Percentiles rank a stretch among this genome's conserved stretches.
These are phyloP conservation scores for Cephalopterus ornatus DNA, from an alignment of 2,113 vertebrate genomes.

Conservation along the genomic window DNA sequence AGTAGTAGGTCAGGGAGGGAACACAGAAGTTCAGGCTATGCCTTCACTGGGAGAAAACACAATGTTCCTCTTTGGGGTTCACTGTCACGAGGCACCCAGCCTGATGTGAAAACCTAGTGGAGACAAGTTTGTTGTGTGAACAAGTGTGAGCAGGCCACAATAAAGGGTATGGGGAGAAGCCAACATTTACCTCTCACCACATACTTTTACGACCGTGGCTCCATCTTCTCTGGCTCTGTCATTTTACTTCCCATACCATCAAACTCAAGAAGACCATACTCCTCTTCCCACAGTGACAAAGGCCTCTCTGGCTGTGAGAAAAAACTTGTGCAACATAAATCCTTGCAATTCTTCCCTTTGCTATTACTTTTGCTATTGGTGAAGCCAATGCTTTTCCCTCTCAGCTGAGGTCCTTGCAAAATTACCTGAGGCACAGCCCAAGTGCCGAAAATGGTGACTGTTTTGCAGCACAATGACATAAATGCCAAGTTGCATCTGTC, in stretches of 20 bases:
- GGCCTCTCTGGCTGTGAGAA: neutral
- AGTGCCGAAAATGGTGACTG: rapidly evolving
- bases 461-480: neutral
- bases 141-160: constrained; percentile 10
- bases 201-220: neutral
- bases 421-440: neutral
- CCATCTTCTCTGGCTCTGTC: neutral
- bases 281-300: neutral
- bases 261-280: neutral
- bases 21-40: neutral
- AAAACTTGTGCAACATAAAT: neutral
- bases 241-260: neutral
- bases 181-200: constrained; percentile 1
- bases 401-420: neutral
- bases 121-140: constrained; percentile 11
- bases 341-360: neutral
- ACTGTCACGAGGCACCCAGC: neutral
- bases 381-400: neutral
- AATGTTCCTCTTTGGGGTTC: neutral
- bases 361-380: neutral
- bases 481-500: neutral
- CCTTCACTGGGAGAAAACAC: neutral
- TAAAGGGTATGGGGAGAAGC: neutral
- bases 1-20: neutral
- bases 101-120: constrained; percentile 1